phyloP scores from a whole-genome alignment of 2,888 invertebrate genomes.

The Bruchidius siliquastri region DNA sequence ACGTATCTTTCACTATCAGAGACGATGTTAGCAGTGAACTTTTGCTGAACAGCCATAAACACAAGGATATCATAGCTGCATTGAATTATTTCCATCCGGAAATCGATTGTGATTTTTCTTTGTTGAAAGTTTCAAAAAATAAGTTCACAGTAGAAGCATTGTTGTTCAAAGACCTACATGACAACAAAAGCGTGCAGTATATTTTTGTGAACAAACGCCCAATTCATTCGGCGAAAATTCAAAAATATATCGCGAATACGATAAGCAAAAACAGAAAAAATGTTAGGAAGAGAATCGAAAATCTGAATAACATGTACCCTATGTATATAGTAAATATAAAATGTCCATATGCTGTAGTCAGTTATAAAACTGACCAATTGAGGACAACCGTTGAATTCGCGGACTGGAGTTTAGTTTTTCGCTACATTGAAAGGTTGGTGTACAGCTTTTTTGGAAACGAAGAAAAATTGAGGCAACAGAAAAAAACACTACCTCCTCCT shows the following conservation, averaged over 20 bases:
- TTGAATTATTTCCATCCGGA: slow-evolving; percentile 49
- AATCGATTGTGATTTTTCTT: slow-evolving; percentile 41
- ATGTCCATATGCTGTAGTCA: slow-evolving; percentile 51
- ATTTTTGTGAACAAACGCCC: slow-evolving; percentile 63
- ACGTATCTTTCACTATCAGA: slow-evolving; percentile 63
- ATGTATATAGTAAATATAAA: slow-evolving; percentile 54
- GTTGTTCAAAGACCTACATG: slow-evolving; percentile 50
- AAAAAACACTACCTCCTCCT: not conserved
- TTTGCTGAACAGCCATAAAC: slow-evolving; percentile 56
- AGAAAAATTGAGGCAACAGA: slow-evolving; percentile 2
- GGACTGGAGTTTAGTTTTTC: slow-evolving; percentile 47
- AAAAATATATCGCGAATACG: slow-evolving; percentile 45
- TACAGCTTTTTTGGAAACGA: slow-evolving; percentile 35
- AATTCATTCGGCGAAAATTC: slow-evolving; percentile 51
- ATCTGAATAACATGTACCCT: slow-evolving; percentile 34
- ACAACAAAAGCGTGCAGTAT: slow-evolving; percentile 53
- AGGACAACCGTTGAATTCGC: slow-evolving; percentile 54
- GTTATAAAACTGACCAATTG: slow-evolving; percentile 49
- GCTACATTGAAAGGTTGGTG: slow-evolving; percentile 44
- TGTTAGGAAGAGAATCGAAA: slow-evolving; percentile 9
- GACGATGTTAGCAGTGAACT: slow-evolving; percentile 60
- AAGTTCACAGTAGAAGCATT: slow-evolving; percentile 55
- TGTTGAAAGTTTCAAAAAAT: slow-evolving; percentile 43
- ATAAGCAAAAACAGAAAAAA: slow-evolving; percentile 30
- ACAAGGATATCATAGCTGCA: slow-evolving; percentile 52